These are phyloP conservation scores for Sipha maydis DNA, from an alignment of 2,888 invertebrate species.

Conservation along the genomic window DNA sequence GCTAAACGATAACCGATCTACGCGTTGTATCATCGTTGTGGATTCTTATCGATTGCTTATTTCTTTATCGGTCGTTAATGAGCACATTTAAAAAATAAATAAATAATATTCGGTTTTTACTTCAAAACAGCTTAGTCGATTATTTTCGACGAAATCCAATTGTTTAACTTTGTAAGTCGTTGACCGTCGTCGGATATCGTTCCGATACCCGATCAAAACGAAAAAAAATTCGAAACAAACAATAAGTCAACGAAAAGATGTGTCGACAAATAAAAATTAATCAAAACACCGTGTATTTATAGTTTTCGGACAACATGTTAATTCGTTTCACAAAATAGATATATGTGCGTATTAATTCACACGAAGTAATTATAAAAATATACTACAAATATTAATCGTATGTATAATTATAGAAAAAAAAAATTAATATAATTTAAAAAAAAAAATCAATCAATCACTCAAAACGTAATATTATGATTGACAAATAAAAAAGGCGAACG, in stretches of 20 bases:
- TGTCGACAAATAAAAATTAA: slow-evolving; percentile 7
- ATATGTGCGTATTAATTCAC: background rate
- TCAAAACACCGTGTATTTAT: slow-evolving; percentile 1
- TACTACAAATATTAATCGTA: slow-evolving; percentile 18
- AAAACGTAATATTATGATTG: slow-evolving; percentile 16
- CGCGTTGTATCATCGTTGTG: background rate
- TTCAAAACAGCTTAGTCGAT: background rate
- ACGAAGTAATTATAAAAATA: background rate
- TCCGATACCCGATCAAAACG: background rate
- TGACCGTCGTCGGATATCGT: no score
- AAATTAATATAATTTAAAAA: slow-evolving; percentile 39
- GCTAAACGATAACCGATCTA: background rate
- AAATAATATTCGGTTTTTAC: background rate
- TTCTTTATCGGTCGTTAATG: background rate
- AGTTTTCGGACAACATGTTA: background rate
- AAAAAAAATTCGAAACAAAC: background rate
- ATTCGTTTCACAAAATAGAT: background rate
- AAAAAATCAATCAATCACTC: background rate
- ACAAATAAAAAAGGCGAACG: background rate
- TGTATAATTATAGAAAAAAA: slow-evolving; percentile 21
- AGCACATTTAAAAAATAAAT: no score
- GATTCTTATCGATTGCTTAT: background rate
- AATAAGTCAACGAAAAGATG: background rate
- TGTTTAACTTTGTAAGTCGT: no score
- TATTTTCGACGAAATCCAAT: background rate